Evolutionary conservation across 1,140 invertebrate genomes (phyloP), one percentile per base, ranked within the genome.

Genomic region (Elymnias hypermnestra): DNA sequence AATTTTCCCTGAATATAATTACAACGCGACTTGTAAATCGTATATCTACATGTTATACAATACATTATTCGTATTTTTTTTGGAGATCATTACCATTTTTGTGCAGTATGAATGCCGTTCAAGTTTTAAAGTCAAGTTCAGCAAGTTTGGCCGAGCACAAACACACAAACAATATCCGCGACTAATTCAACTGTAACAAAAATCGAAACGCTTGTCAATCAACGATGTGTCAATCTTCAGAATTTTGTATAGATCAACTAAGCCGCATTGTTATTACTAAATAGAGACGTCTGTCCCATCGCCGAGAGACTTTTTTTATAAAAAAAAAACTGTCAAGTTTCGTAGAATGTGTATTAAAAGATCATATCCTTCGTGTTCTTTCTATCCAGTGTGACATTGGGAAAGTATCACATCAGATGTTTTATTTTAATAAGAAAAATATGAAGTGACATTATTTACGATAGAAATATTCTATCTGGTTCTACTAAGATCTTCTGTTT

Each of bases 181-280:
- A 29, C 14, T 38, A 39, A 44, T 46, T 46, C 33, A 33, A 14
- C 53, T 53, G 10, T 49, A 18, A 33, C 37, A 18, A 36, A 40
- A 67, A 62, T 63, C 33, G 41, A 14, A 41, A 60, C 56, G 68
- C 39, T 19, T 66, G 63, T 57, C 66, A 55, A 13, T 66, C 59
- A 66, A n/a, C 7, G 9, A 28, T 36, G 22, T 45, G 48, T 54
- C 62, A 57, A 46, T 50, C 26, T 51, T 22, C 19, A 15, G 13
- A 26, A 42, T 48, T 35, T 37, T 43, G 36, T 35, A 54, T 31
- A 49, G 29, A 25, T 26, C 35, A 35, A 42, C 33, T 37, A 8
- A 15, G 4, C 9, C 25, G 12, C 41, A 40, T 48, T 48, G 39
- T 42, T 12, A 21, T 7, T 10, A 33, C 13, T 37, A 50, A 26